A percentile compares a stretch with the other conserved stretches of the same genome.
Conservation (phyloP, 1,140 invertebrate genomes). For the Micrasema longulum region DNA sequence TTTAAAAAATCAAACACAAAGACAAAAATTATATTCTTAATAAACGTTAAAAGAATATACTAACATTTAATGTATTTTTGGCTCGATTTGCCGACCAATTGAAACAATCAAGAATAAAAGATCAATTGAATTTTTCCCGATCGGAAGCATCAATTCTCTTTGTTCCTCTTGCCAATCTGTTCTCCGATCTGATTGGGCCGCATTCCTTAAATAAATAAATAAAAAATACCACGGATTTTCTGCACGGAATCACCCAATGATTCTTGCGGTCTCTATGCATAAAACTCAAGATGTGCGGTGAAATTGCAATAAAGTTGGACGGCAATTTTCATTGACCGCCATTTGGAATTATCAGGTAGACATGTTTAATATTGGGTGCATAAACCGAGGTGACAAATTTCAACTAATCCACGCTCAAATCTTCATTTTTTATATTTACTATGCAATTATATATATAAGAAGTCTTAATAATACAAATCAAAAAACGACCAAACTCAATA, state of each 20-base stretch:
- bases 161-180: constrained; percentile 14
- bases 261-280: constrained; percentile 51
- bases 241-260: constrained; percentile 50
- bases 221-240: constrained; percentile 44
- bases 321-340: constrained; percentile 19
- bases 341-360: not conserved
- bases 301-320: constrained; percentile 43
- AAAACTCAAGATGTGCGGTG: constrained; percentile 42
- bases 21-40: not conserved
- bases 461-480: too few relatives aligned
- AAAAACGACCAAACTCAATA: too few relatives aligned
- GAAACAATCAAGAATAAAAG: constrained; percentile 8
- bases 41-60: too few relatives aligned
- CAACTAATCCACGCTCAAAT: too few relatives aligned
- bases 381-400: constrained; percentile 9
- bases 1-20: not conserved
- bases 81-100: not conserved
- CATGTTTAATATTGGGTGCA: constrained; percentile 24
- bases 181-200: constrained; percentile 21
- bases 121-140: constrained; percentile 14
- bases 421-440: too few relatives aligned
- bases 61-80: too few relatives aligned
- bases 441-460: too few relatives aligned
- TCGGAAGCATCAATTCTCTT: not conserved
- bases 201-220: too few relatives aligned